Base-by-base conservation (phyloP, 2,113 vertebrate genomes). In the Trichechus manatus region DNA sequence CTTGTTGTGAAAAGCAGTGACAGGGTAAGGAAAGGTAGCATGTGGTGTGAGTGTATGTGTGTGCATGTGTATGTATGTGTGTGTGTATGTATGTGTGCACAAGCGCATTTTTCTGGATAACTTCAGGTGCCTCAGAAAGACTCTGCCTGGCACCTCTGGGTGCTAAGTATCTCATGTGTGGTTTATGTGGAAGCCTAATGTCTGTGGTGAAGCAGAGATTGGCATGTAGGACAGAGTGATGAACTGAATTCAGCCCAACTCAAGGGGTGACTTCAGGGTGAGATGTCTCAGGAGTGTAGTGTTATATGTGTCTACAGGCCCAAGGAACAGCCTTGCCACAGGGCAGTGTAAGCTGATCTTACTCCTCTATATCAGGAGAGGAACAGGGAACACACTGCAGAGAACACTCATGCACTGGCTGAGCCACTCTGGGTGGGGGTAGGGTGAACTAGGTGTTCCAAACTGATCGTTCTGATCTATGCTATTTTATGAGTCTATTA, bases 401-500 rank as follows among this genome's bases (percentile, higher is more conserved):
- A 75, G 87, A 42, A 74, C 68, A 47, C 10, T 33, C 78, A 53
- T 2, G 66, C 1, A 0, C 39, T 47, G 77, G 50, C 56, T 19
- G 25, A 44, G 44, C 2, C 20, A 64, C 39, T 8, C 68, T 15
- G 72, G 15, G 8, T 91, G 70, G 53, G 47, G 56, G 44, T 29
- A 47, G 15, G 53, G 20, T 88, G 79, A 89, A 96, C 97, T 85
- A 93, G 97, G 95, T 93, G 92, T 97, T 96, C 97, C 91, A 96
- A 72, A 96, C 79, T 42, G 83, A 66, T 70, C 0, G 13, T 97
- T 97, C 96, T 96, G 87, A 64, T 95, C 91, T 93, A 15, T 13
- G 75, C 47, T 87, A 1, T 94, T 98, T 98, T 97, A 97, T 61
- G 93, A 95, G 94, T 70, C 95, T 86, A 0, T 97, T 97, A 95